Percentiles rank a stretch among this genome's conserved stretches.
These are phyloP conservation scores for Erpornis zantholeuca DNA, from an alignment of 2,113 vertebrate species.

Conservation along the genomic window DNA sequence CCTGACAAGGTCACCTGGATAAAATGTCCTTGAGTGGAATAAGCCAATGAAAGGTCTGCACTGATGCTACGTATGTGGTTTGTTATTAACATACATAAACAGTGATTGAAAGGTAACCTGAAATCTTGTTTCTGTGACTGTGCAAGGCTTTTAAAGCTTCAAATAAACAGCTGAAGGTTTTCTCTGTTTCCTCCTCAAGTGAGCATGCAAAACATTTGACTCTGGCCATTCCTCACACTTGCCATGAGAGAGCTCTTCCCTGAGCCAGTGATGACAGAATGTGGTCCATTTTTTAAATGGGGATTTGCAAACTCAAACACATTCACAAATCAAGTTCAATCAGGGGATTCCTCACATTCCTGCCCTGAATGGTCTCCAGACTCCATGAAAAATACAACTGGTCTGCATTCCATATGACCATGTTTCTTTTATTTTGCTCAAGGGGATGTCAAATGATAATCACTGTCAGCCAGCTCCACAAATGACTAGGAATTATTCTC, in stretches of 20 bases:
- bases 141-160: background rate
- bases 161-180: background rate
- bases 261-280: background rate
- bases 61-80: background rate
- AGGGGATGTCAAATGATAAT: background rate
- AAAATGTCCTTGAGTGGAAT: background rate
- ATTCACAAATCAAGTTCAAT: background rate
- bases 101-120: background rate
- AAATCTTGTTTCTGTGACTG: background rate
- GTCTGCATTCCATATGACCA: conserved; percentile 1
- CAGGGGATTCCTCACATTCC: conserved; percentile 7
- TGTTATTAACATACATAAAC: background rate
- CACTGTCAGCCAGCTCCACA: background rate
- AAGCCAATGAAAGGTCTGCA: background rate
- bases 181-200: background rate
- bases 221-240: background rate
- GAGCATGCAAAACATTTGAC: background rate
- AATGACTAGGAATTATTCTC: background rate
- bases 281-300: background rate
- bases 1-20: background rate
- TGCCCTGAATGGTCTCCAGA: background rate
- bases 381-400: background rate
- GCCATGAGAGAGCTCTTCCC: background rate
- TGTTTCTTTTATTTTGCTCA: background rate
- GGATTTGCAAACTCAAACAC: background rate